Base-by-base conservation (phyloP, 2,113 vertebrate species). In the Phalacrocorax pelagicus region DNA sequence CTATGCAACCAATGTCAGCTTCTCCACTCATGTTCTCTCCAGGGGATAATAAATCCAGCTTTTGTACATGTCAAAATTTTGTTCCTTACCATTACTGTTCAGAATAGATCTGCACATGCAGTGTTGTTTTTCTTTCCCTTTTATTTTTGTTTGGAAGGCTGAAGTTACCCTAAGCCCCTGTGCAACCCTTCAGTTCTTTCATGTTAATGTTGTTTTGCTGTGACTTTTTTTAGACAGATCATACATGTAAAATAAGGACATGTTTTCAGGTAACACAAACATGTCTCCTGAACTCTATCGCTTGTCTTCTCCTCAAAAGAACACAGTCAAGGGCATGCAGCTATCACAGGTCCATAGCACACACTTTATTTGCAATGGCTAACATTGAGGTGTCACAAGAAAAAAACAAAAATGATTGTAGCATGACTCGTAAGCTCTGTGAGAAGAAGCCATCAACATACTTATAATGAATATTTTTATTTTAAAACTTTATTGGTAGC, bases 1-100 rank as follows among this genome's bases (percentile, higher is more conserved):
- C 94, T 92, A 30, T 79, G 84, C 65, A 97, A 72, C 94, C 91
- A 91, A 81, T 94, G 92, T 96, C 86, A 97, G 71, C 49, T 91
- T 90, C 81, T 95, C 91, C 66, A 95, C 95, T 95, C 92, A 87
- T 97, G 86, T 92, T 94, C 95, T 92, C 92, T 90, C 78, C 81
- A 55, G 96, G 96, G 91, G 89, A 92, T 92, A 96, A 96, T 97
- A 96, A 96, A 88, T 58, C 17, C 36, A 80, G 73, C 78, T 92
- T 95, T 95, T 92, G 94, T 95, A 92, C 92, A 90, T 95, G 92
- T 95, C 96, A 96, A 80, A 97, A 95, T 71, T 91, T 32, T 89
- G 46, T 73, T 96, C 38, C 51, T 91, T 87, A 58, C 62, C 75
- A 80, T 67, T 96, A 88, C 36, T 66, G 32, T 90, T 95, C 66